phyloP scores from a whole-genome alignment of 1,140 invertebrate genomes.

The Eufriesea mexicana region DNA sequence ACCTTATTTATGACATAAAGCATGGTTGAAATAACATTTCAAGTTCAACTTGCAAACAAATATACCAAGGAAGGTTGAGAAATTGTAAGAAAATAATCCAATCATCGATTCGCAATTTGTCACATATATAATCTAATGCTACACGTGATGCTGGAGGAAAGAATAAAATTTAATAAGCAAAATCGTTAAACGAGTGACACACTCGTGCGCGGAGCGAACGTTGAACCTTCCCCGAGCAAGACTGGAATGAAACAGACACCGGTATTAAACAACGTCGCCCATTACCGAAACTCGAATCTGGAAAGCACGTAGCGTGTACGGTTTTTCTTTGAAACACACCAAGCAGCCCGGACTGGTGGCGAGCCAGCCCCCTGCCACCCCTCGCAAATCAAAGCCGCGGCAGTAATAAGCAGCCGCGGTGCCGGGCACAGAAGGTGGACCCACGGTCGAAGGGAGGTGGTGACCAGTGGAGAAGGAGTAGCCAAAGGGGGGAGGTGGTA shows the following conservation, averaged over 20 bases:
- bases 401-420: constrained; percentile 76
- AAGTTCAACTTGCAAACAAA: too few relatives aligned
- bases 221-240: not conserved
- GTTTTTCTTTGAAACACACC: constrained; percentile 76
- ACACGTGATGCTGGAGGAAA: too few relatives aligned
- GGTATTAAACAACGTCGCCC: constrained; percentile 32
- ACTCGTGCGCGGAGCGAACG: not conserved
- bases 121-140: too few relatives aligned
- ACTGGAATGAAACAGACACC: not conserved
- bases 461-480: constrained; percentile 19
- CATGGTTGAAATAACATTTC: too few relatives aligned
- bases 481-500: not conserved
- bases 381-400: constrained; percentile 78
- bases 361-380: constrained; percentile 42
- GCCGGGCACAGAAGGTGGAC: constrained; percentile 48
- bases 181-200: not conserved
- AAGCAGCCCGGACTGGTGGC: constrained; percentile 62
- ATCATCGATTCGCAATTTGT: too few relatives aligned
- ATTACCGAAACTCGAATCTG: constrained; percentile 22
- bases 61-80: too few relatives aligned
- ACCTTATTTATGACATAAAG: too few relatives aligned
- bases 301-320: constrained; percentile 4
- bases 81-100: too few relatives aligned
- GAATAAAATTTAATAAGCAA: too few relatives aligned
- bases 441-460: constrained; percentile 29